phyloP scores from a whole-genome alignment of 2,888 invertebrate species.

The Teleogryllus oceanicus region DNA sequence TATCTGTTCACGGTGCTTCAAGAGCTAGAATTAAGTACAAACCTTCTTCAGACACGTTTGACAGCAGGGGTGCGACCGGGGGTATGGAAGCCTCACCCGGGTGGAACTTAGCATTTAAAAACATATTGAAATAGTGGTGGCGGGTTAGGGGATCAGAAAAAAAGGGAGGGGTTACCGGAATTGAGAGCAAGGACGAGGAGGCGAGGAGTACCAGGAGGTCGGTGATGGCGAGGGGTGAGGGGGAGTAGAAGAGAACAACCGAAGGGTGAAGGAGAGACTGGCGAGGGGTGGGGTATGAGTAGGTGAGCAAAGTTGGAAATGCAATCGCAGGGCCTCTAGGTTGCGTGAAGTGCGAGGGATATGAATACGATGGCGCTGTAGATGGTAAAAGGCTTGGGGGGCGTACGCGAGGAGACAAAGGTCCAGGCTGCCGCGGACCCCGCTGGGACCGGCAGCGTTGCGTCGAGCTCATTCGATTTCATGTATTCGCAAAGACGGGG shows the following conservation, averaged over 20 bases:
- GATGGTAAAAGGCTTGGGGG: no score
- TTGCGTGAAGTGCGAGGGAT: no score
- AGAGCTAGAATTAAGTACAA: neutral
- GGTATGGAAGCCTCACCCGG: neutral
- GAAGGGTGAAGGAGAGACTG: no score
- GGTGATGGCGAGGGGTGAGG: neutral
- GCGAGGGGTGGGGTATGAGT: no score
- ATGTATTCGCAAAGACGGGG: no score
- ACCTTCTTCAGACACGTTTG: neutral
- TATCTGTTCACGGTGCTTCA: slow-evolving; percentile 6
- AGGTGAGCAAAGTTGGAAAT: no score
- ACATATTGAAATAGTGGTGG: neutral
- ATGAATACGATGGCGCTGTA: no score
- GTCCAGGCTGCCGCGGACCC: no score
- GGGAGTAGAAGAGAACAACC: neutral
- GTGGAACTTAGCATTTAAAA: neutral
- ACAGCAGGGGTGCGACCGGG: neutral
- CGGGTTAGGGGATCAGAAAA: neutral
- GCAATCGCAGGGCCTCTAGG: no score
- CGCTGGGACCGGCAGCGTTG: no score
- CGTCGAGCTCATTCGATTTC: no score
- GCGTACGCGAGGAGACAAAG: no score
- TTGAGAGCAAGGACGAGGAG: neutral
- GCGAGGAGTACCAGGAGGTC: neutral
- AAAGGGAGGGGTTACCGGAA: neutral